Evolutionary conservation across 2,113 vertebrate genomes (phyloP), one percentile per base, ranked within the genome.

Genomic region (Sebastes schlegelii): DNA sequence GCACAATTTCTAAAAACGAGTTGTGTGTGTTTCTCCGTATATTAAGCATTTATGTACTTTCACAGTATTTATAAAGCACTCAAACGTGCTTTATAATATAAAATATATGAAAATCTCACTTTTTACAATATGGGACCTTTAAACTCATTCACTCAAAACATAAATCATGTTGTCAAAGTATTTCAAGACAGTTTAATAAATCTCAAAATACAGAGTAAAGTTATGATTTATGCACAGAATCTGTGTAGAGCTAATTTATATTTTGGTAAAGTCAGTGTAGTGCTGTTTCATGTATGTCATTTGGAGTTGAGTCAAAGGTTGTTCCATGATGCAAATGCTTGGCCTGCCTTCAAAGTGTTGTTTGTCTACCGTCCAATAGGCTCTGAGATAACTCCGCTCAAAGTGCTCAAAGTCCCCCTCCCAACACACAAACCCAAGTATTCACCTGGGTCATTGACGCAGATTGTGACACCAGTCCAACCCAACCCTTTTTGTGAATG

Each of bases 401-500:
- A 72, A 78, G 62, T 77, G 58, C 60, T 17, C 58, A 60, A n/a
- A 10, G 57, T 1, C 16, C 42, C 48, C 17, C 51, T 40, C 42
- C 16, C 14, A 19, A 6, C 40, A 49, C 60, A 52, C 34, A 34
- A 11, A 17, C 34, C 2, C 21, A 6, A 21, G 42, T 64, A 55
- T 62, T 80, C 74, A 79, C 78, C 66, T 79, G 8, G 54, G 4
- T 73, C 61, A 85, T 81, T 79, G 49, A 85, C 82, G 67, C 43
- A 68, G 60, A 74, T 34, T 48, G n/a, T 58, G 34, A 34, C 60
- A 73, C 51, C 14, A 65, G 43, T 71, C 54, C 42, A 78, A 60
- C 57, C 49, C 73, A 60, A 58, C 61, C 43, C 5, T 63, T 71
- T 68, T 70, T 74, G 68, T 80, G 61, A 88, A 79, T 82, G 64